Conservation (phyloP, 92 coral and sea anemone species). For the Heteractis magnifica region DNA sequence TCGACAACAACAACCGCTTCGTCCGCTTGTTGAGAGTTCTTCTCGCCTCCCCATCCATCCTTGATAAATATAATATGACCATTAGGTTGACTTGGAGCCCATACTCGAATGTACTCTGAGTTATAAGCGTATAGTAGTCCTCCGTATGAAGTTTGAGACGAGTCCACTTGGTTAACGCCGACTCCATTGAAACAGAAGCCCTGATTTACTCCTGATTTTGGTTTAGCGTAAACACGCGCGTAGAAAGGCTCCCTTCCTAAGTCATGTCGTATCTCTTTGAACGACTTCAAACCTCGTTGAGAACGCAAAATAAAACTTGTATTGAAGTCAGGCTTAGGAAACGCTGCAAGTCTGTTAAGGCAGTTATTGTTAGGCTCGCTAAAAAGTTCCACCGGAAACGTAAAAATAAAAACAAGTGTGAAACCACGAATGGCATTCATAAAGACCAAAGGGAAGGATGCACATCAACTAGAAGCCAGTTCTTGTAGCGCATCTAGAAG, state of each 20-base stretch:
- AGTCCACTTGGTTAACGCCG: slow-evolving; percentile 84
- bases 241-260: slow-evolving; percentile 77
- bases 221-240: slow-evolving; percentile 91
- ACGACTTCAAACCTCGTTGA: slow-evolving; percentile 73
- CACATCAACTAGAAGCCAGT: slow-evolving; percentile 11
- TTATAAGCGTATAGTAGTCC: slow-evolving; percentile 94
- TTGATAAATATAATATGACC: slow-evolving; percentile 76
- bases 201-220: slow-evolving; percentile 49
- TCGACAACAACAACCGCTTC: slow-evolving; percentile 86
- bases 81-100: slow-evolving; percentile 86
- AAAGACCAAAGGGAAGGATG: slow-evolving; percentile 10
- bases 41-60: slow-evolving; percentile 93
- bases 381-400: slow-evolving; percentile 16
- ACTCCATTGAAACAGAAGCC: slow-evolving; percentile 87
- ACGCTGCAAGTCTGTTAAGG: slow-evolving; percentile 69
- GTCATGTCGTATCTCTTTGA: slow-evolving; percentile 85
- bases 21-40: slow-evolving; percentile 41
- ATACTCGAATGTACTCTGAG: slow-evolving; percentile 73
- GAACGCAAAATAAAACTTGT: slow-evolving; percentile 74
- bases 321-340: slow-evolving; percentile 85
- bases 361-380: slow-evolving; percentile 34
- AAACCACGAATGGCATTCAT: slow-evolving; percentile 37
- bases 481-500: slow-evolving; percentile 15
- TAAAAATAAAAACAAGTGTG: slow-evolving; percentile 26
- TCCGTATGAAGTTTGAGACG: slow-evolving; percentile 64